Base-by-base conservation (phyloP, 2,797 vertebrate species). In the Rhinophrynus dorsalis region DNA sequence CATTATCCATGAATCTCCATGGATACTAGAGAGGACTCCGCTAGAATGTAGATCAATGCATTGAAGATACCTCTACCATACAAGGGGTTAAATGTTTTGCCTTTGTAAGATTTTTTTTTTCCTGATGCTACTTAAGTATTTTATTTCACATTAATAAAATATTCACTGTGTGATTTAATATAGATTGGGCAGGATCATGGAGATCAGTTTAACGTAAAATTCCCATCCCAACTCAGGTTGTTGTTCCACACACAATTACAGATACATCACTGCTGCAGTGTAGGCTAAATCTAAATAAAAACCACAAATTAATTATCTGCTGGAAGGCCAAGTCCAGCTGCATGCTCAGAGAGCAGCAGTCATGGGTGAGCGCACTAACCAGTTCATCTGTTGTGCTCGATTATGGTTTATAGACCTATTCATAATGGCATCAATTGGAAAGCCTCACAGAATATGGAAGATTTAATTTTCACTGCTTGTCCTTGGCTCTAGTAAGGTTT, bases 341-440 rank as follows among this genome's bases (percentile, higher is more conserved):
- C 32, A 32, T 21, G 35, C 30, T 47, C 29, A 29, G 18, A 37
- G 21, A 23, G 3, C 18, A 21, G 9, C 3, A 20, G 50, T 56
- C 58, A 63, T 24, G 38, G 59, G 50, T 63, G 59, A 63, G 27
- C 32, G 35, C 18, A n/a, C 40, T 42, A 42, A 10, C 50, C 50
- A 70, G 55, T 70, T 56, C 40, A 63, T 56, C 47, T 63, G 51
- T 45, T 42, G 32, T 62, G 26, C 40, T 69, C 29, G 35, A 27
- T 35, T 44, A 58, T 61, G 27, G 47, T 55, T 69, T 61, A 42
- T 35, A 69, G 67, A 42, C 3, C 56, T 40, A 48, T 27, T 11
- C 20, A 9, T 37, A 56, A 48, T 15, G 15, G 32, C 23, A 57
- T 68, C 40, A 33, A 23, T 35, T 17, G 57, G 42, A 44, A 58